Evolutionary conservation across 2,888 invertebrate species (phyloP), one percentile per base, ranked within the genome.

Genomic region (Sphinx pinastri): DNA sequence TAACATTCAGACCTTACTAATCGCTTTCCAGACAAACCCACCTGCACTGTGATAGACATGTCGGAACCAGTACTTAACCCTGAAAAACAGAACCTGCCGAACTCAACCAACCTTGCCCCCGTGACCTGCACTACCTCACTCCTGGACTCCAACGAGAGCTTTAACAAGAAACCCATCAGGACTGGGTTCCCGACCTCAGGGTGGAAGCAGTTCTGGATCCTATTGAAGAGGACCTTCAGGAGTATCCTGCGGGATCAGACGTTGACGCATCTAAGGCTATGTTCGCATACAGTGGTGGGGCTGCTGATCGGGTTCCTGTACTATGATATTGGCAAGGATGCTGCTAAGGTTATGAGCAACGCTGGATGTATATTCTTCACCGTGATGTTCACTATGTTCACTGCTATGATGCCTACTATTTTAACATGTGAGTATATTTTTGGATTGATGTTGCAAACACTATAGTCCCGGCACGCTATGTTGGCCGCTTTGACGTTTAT

Each of bases 401-500:
- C 99, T 69, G 98, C 99, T 68, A 98, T 99, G 97, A 99, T 99
- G 99, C 99, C 99, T 75, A 99, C 99, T 68, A 98, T 99, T 84
- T 95, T 99, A 81, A 99, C 99, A 85, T 99, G 99, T 99, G 94
- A 97, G 98, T 96, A 75, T 25, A 25, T 25, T 25, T 25, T 25
- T 25, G 25, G 25, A 2, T 25, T 25, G 25, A 25, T 25, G 25
- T 25, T 2, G 25, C 25, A 2, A 25, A 2, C 25, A 25, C 2
- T 25, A 25, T 25, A 25, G 25, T 25, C 1, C 25, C 25, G 25
- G 25, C 25, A 25, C 2, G 25, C 25, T 25, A 25, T 25, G 25
- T 2, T 25, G 25, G 25, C 25, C 2, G 1, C 2, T 25, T 25
- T 25, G 25, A 25, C 25, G 25, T 25, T 25, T 25, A 25, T 25